These are phyloP conservation scores for Coronaproctus castanopsis DNA, from an alignment of 2,888 invertebrate genomes.

Conservation along the genomic window DNA sequence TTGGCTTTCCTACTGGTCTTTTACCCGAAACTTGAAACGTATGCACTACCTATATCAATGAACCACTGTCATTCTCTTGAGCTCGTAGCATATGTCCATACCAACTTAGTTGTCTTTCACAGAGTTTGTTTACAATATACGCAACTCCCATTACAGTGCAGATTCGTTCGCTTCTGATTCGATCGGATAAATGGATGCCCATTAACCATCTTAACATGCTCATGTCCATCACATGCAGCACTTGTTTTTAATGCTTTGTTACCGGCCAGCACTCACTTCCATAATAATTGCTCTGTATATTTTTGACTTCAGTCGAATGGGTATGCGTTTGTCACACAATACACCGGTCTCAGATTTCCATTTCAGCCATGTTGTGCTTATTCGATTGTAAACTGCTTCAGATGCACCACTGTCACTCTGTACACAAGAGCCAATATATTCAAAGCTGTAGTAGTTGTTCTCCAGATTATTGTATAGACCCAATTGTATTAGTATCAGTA, in stretches of 20 bases:
- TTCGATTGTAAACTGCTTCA: background rate
- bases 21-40: background rate
- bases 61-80: background rate
- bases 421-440: too few species aligned
- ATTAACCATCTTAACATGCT: background rate
- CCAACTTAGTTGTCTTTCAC: background rate
- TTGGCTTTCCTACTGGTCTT: background rate
- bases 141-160: background rate
- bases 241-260: background rate
- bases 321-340: background rate
- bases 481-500: too few species aligned
- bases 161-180: background rate
- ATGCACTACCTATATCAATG: background rate
- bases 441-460: too few species aligned
- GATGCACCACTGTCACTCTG: background rate
- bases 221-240: background rate
- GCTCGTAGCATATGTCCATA: background rate
- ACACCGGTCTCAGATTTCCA: background rate
- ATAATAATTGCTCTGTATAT: background rate
- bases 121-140: background rate
- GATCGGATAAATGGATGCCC: background rate
- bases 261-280: background rate
- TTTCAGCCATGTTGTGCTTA: background rate
- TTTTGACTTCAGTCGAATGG: background rate
- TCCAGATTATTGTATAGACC: too few species aligned